Base-by-base conservation (phyloP, 2,888 invertebrate genomes). In the Heteromurus nitidus region DNA sequence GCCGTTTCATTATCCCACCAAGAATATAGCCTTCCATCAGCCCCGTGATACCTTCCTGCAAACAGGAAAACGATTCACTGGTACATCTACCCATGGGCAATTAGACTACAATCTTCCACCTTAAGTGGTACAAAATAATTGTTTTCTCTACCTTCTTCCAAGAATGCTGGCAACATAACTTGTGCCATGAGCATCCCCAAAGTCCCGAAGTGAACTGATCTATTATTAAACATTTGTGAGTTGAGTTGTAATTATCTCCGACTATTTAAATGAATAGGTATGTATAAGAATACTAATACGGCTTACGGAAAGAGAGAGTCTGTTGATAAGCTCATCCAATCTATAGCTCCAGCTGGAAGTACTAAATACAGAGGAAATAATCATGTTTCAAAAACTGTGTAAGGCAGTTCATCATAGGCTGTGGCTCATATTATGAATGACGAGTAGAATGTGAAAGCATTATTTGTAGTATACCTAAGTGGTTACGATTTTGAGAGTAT, bases 1-100 rank as follows among this genome's bases (percentile, higher is more conserved):
- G 74, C 30, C 3, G 85, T 85, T 36, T 84, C 80, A 18, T 50
- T 26, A 58, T 83, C 84, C 83, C 84, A 85, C 75, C 79, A 83
- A 20, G 67, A 42, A 9, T 47, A 26, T 28, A 82, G 44, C 24
- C 53, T 75, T 1, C 85, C 85, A 24, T 80, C 64, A 13, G 60
- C 68, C 7, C 42, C 55, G 24, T 67, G 50, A 67, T 82, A 74
- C 30, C 76, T 77, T 47, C 85, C 83, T 85, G 47, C n/a, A 24
- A 28, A 62, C 13, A n/a, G 30, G 11, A 26, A 31, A 53, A 3
- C 11, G 26, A 53, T 13, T 20, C 24, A 22, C 26, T 58, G 26
- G 22, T 16, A 53, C 11, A 58, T 22, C 22, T 24, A 24, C 16
- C 13, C 5, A 53, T 53, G 13, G 18, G 22, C n/a, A 28, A 9